Evolutionary conservation across 2,113 vertebrate genomes (phyloP), one percentile per base, ranked within the genome.

Genomic region (Dromaius novaehollandiae): DNA sequence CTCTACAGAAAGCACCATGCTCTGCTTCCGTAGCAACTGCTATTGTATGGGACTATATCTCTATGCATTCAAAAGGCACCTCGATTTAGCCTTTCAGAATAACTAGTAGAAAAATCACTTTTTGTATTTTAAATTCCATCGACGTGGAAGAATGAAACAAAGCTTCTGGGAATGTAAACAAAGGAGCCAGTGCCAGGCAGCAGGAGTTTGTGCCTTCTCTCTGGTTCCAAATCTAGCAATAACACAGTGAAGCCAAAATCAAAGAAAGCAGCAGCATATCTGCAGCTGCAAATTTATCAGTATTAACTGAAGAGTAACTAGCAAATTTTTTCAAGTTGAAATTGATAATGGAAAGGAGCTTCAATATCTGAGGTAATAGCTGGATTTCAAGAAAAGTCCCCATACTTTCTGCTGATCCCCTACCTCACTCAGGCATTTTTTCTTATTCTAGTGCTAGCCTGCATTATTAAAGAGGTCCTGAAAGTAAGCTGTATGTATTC

Each of bases 21-120:
- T 88, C 44, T 80, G 93, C 84, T 97, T 28, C 92, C 79, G 92
- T 92, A 90, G 90, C 86, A 98, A 96, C 81, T 83, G 66, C 21
- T 71, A 53, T 90, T 95, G 30, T 93, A 91, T 92, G 70, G 44
- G 34, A 61, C 19, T 17, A 18, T 84, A 77, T 86, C 81, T 95
- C 81, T 48, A 0, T 21, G 48, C 8, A 79, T 94, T 93, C 77
- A 83, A 95, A 96, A 96, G 65, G n/a, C 76, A 93, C 71, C 88
- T 95, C 92, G 78, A 19, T 92, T 94, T 86, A 36, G 7, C 38
- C 14, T 96, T 96, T 91, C 60, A 73, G 34, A 83, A 9, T 55
- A 93, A 60, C 15, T 44, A 63, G 8, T 28, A 79, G 66, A 56
- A 92, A 83, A 83, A 64, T 17, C 1, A 6, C 53, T 73, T 34